Conservation (phyloP, 2,797 vertebrate species). For the Nannoperca australis region DNA sequence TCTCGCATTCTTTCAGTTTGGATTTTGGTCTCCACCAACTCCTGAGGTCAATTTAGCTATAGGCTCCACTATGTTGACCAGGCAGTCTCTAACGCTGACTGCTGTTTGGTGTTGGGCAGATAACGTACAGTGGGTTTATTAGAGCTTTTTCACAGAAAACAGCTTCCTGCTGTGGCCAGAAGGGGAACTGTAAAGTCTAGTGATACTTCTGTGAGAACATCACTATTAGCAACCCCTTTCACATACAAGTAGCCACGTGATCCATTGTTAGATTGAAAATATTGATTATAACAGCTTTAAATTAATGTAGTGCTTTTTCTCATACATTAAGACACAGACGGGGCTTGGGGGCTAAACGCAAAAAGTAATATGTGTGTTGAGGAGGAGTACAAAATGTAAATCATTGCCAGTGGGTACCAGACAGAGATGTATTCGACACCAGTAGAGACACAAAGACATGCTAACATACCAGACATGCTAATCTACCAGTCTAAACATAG, state of each 20-base stretch:
- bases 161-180: not conserved
- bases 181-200: not conserved
- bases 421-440: slow-evolving; percentile 1
- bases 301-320: not conserved
- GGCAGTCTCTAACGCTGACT: not conserved
- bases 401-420: not conserved
- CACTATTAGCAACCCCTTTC: not conserved
- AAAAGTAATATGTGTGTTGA: slow-evolving; percentile 8
- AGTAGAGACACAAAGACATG: slow-evolving; percentile 14
- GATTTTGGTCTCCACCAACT: slow-evolving; percentile 1
- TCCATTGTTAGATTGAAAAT: not conserved
- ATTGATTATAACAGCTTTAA: not conserved
- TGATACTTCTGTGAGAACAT: not conserved
- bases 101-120: not conserved
- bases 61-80: not conserved
- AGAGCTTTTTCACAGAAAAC: not conserved
- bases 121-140: not conserved
- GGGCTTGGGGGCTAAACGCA: not conserved
- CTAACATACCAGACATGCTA: not conserved
- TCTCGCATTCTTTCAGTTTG: not conserved
- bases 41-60: not conserved
- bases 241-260: not conserved
- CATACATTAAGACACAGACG: not conserved
- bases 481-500: slow-evolving; percentile 17
- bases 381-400: slow-evolving; percentile 9